phyloP scores from a whole-genome alignment of 2,888 invertebrate species.

The Camptogramma bilineatum region DNA sequence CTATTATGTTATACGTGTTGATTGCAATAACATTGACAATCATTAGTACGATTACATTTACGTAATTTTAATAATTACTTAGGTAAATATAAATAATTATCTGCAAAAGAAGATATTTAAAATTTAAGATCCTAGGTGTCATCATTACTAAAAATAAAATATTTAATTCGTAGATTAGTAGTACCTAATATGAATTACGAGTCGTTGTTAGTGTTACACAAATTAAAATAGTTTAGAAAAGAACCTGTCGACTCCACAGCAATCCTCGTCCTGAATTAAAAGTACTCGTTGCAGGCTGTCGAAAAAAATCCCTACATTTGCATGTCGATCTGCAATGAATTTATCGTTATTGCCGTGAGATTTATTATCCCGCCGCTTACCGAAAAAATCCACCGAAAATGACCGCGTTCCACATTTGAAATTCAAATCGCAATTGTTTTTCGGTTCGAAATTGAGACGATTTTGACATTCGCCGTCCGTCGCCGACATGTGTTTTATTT shows the following conservation, averaged over 20 bases:
- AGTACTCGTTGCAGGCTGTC: constrained; percentile 69
- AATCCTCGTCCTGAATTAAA: constrained; percentile 59
- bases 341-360: constrained; percentile 83
- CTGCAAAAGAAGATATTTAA: too few relatives aligned
- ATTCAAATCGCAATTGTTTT: constrained; percentile 82
- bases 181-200: too few relatives aligned
- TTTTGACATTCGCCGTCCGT: constrained; percentile 78
- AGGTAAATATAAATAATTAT: too few relatives aligned
- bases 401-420: constrained; percentile 77
- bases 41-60: too few relatives aligned
- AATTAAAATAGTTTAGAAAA: background rate
- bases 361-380: constrained; percentile 77
- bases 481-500: constrained; percentile 69
- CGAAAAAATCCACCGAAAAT: constrained; percentile 80
- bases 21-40: too few relatives aligned
- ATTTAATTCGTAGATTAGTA: too few relatives aligned
- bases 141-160: too few relatives aligned
- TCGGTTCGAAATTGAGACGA: constrained; percentile 80
- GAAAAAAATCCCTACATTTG: constrained; percentile 81
- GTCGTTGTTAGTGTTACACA: background rate
- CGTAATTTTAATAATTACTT: too few relatives aligned
- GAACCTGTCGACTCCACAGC: constrained; percentile 51
- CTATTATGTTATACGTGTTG: too few relatives aligned
- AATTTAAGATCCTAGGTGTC: too few relatives aligned
- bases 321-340: constrained; percentile 85